Conservation (phyloP, 2,113 vertebrate species). For the Erythrocercus mccallii region DNA sequence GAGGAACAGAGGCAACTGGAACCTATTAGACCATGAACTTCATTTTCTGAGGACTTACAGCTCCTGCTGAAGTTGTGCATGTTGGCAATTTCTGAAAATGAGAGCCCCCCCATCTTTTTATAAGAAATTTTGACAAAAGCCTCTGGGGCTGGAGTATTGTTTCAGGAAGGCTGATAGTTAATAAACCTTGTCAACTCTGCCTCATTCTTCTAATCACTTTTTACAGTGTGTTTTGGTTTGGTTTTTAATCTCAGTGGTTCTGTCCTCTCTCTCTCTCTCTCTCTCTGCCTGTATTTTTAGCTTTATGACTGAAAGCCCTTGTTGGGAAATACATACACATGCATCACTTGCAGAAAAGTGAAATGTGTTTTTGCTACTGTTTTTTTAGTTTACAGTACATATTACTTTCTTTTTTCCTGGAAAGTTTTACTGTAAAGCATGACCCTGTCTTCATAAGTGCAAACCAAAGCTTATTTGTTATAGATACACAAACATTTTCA, state of each 20-base stretch:
- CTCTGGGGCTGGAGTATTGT: not conserved
- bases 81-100: not conserved
- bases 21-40: slow-evolving; percentile 31
- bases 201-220: not conserved
- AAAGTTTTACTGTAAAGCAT: not conserved
- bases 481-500: not conserved
- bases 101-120: not conserved
- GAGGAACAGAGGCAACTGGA: slow-evolving; percentile 9
- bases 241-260: not conserved
- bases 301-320: not conserved
- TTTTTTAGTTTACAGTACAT: not conserved
- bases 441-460: not conserved
- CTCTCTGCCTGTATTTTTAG: not conserved
- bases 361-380: not conserved
- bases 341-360: not conserved
- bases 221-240: not conserved
- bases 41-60: slow-evolving; percentile 7
- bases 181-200: slow-evolving; percentile 13
- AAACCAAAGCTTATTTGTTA: not conserved
- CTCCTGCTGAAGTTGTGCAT: not conserved
- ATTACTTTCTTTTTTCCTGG: not conserved
- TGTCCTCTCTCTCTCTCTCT: not conserved
- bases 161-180: slow-evolving; percentile 15
- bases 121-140: slow-evolving; percentile 16
- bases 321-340: not conserved